Percentiles rank a stretch among this genome's conserved stretches.
Evolutionary conservation across 2,113 vertebrate genomes (phyloP).

Genomic region (Marmota monax): DNA sequence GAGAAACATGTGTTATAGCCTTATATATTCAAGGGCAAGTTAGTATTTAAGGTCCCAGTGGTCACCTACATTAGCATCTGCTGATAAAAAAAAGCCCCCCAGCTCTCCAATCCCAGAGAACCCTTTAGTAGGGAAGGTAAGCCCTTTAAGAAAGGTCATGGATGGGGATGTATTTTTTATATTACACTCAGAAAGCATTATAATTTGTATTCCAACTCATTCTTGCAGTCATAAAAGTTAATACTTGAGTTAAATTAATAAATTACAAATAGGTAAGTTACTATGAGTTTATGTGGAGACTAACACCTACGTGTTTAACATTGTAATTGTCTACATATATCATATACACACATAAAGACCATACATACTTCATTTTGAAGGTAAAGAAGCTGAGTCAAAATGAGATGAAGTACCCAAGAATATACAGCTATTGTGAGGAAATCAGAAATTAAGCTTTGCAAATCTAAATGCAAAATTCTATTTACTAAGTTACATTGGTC

Average conservation of each 20-base stretch:
- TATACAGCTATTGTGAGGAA: neutral
- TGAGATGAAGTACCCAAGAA: neutral
- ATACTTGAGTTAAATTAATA: slow-evolving; percentile 28
- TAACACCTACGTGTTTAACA: neutral
- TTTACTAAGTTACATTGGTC: neutral
- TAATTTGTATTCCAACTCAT: neutral
- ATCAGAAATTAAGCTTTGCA: slow-evolving; percentile 3
- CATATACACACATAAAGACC: neutral
- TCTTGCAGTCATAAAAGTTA: neutral
- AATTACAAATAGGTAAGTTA: neutral
- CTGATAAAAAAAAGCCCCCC: neutral
- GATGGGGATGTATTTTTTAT: neutral
- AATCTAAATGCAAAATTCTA: neutral
- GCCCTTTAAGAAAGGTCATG: neutral
- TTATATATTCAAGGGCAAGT: neutral
- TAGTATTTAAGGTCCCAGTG: neutral
- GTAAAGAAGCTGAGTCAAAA: neutral
- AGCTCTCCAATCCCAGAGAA: neutral
- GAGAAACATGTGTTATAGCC: neutral
- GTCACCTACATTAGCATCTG: neutral
- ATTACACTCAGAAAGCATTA: neutral
- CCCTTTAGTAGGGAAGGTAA: neutral
- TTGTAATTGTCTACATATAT: neutral
- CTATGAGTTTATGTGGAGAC: neutral
- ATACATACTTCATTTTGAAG: neutral